Conservation (phyloP, 2,113 vertebrate genomes). For the Corapipo altera region DNA sequence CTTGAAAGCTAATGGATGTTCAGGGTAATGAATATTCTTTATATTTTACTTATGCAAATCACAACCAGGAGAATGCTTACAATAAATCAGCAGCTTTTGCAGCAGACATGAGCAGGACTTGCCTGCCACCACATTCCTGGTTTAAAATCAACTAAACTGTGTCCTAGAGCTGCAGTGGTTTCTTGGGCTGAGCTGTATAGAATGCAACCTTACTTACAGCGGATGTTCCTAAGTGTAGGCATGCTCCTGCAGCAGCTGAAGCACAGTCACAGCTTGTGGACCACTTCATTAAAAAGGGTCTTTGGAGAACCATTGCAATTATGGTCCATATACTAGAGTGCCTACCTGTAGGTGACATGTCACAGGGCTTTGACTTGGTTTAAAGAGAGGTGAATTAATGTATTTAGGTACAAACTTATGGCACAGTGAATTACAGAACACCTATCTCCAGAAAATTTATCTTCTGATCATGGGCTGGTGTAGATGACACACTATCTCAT, state of each 20-base stretch:
- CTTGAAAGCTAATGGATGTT: not conserved
- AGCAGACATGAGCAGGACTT: not conserved
- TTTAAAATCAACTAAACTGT: constrained; percentile 24
- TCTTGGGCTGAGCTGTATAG: not conserved
- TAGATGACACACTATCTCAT: not conserved
- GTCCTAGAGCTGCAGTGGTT: not conserved
- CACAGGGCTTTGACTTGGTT: not conserved
- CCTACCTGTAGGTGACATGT: not conserved
- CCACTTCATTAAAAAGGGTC: not conserved
- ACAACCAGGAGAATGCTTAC: not conserved
- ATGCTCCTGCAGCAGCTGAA: not conserved
- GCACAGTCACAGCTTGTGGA: not conserved
- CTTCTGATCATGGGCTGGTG: not conserved
- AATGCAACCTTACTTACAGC: not conserved
- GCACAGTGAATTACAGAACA: not conserved
- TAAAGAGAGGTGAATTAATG: not conserved
- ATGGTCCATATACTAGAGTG: not conserved
- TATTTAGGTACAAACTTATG: not conserved
- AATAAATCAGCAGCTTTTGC: not conserved
- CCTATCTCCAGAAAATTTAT: not conserved
- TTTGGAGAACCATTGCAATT: not conserved
- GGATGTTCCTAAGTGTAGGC: not conserved
- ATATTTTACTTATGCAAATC: constrained; percentile 41
- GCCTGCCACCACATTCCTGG: not conserved
- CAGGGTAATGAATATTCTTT: not conserved